A percentile compares a stretch with the other conserved stretches of the same genome.
Conservation (phyloP, 2,113 vertebrate species). For the Pristiophorus japonicus region DNA sequence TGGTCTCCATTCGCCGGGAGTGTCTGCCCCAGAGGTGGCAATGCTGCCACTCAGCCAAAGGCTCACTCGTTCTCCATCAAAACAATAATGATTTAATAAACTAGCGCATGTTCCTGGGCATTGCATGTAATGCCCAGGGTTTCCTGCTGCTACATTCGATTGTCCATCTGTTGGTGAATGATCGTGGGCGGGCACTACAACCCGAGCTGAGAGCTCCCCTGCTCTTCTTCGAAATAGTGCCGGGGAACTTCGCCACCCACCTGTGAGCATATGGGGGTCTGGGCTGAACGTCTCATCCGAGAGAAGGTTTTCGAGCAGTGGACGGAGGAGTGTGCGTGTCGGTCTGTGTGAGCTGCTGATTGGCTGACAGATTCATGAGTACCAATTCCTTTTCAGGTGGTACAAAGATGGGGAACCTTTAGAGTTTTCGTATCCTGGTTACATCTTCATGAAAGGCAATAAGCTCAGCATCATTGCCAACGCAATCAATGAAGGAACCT, state of each 20-base stretch:
- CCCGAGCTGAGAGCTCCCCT: background rate
- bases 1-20: no score
- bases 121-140: no score
- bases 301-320: background rate
- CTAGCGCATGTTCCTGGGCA: no score
- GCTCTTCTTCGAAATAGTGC: background rate
- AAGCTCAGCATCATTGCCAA: constrained; percentile 91
- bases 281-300: background rate
- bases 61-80: no score
- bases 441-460: constrained; percentile 77
- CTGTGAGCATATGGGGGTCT: background rate
- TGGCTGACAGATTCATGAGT: background rate
- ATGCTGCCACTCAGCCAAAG: no score
- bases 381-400: constrained; percentile 67
- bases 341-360: background rate
- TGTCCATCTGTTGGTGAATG: no score
- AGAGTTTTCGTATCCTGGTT: constrained; percentile 84
- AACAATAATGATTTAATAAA: no score
- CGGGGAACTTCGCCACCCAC: background rate
- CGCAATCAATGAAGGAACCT: constrained; percentile 89
- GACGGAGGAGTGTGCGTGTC: background rate
- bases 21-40: no score
- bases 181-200: no score
- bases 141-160: background rate
- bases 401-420: constrained; percentile 91